Conservation (phyloP, 1,140 invertebrate genomes). For the Leptinotarsa defecta region DNA sequence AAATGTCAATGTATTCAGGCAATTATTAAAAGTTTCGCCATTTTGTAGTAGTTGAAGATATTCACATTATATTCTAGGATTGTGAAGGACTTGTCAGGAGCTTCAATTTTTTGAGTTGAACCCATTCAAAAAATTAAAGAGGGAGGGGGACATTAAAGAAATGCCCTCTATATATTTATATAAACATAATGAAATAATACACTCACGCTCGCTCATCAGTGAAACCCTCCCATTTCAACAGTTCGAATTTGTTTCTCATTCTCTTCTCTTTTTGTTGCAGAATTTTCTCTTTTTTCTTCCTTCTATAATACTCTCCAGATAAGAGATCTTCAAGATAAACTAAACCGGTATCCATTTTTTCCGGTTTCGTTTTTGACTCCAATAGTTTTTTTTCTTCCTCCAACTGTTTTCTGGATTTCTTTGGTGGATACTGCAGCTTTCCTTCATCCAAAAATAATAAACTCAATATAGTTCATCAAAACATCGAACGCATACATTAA, state of each 20-base stretch:
- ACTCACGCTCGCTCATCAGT: conserved; percentile 32
- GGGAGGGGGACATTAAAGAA: no score
- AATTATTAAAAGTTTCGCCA: no score
- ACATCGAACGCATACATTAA: no score
- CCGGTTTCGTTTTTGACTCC: conserved; percentile 32
- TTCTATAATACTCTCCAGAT: conserved; percentile 60
- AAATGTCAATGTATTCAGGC: no score
- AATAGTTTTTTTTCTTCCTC: conserved; percentile 42
- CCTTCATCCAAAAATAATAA: conserved; percentile 41
- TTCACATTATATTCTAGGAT: no score
- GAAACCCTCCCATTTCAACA: conserved; percentile 39
- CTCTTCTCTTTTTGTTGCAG: conserved; percentile 56
- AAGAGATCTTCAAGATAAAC: conserved; percentile 62
- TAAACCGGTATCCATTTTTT: conserved; percentile 52
- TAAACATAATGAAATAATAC: no score
- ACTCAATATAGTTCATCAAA: conserved; percentile 7
- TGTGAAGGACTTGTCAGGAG: no score
- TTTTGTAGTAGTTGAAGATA: no score
- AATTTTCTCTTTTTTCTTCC: conserved; percentile 57
- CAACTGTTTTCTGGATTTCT: conserved; percentile 47
- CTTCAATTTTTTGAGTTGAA: no score
- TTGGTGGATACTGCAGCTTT: conserved; percentile 58
- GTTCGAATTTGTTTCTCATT: conserved; percentile 38
- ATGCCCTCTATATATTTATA: no score
- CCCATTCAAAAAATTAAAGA: no score